Percentiles rank a stretch among this genome's conserved stretches.
These are phyloP conservation scores for Zaprionus gabonicus DNA, from an alignment of 1,140 invertebrate species.

Conservation along the genomic window DNA sequence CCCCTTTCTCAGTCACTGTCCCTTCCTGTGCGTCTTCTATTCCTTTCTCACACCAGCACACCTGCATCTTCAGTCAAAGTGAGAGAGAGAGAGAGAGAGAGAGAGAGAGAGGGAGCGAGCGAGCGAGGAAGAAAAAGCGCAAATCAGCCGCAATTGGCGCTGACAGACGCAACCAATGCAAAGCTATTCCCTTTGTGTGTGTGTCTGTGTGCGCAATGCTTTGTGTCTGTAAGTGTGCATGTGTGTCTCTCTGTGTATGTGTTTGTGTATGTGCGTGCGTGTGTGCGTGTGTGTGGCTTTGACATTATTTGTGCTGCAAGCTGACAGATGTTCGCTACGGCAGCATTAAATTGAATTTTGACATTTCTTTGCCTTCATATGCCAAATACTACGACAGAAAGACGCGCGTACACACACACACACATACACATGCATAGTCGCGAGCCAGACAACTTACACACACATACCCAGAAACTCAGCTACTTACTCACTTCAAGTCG, in stretches of 20 bases:
- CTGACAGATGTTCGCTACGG: constrained; percentile 77
- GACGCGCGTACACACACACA: constrained; percentile 7
- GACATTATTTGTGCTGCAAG: constrained; percentile 81
- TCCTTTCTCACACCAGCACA: background rate
- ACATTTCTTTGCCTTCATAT: constrained; percentile 76
- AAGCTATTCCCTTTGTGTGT: constrained; percentile 62
- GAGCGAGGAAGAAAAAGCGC: constrained; percentile 63
- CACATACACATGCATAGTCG: constrained; percentile 12
- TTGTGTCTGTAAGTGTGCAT: constrained; percentile 22
- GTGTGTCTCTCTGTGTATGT: constrained; percentile 27
- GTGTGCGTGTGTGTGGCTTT: constrained; percentile 64
- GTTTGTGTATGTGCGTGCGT: constrained; percentile 34
- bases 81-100: constrained; percentile 9
- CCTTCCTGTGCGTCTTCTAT: background rate
- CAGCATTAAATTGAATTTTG: constrained; percentile 82
- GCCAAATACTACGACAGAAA: constrained; percentile 22
- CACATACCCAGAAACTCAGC: background rate
- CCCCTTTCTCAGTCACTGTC: background rate
- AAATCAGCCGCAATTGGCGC: constrained; percentile 80
- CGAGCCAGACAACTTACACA: background rate
- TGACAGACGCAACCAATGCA: constrained; percentile 76
- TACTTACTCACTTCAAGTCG: background rate
- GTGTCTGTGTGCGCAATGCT: constrained; percentile 12
- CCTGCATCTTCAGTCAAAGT: constrained; percentile 29
- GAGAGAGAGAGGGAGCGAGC: no score